A percentile compares a stretch with the other conserved stretches of the same genome.
Conservation (phyloP, 2,888 invertebrate genomes). For the Colostygia pectinataria region DNA sequence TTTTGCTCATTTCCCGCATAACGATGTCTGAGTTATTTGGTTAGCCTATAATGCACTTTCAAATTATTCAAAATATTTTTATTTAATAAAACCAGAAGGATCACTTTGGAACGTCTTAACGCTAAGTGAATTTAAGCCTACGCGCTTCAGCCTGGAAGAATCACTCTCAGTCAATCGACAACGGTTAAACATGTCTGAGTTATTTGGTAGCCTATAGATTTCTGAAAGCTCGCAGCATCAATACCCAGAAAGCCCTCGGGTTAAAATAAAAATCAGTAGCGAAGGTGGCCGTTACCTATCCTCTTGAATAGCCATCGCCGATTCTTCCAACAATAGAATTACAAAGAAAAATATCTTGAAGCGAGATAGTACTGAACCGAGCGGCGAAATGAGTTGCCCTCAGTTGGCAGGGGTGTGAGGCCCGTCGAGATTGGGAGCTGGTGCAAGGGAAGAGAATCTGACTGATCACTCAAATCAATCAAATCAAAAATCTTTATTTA, state of each 20-base stretch:
- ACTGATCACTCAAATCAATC: background rate
- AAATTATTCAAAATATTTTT: too few species aligned
- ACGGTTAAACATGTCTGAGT: too few species aligned
- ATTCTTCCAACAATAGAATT: slow-evolving; percentile 73
- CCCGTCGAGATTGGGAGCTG: slow-evolving; percentile 59
- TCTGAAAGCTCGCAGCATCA: background rate
- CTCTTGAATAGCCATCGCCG: slow-evolving; percentile 48
- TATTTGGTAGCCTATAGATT: too few species aligned
- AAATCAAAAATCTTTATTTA: too few species aligned
- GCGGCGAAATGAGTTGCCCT: slow-evolving; percentile 80
- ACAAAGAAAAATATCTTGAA: slow-evolving; percentile 78
- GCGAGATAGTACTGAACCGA: slow-evolving; percentile 72
- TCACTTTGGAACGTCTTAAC: too few species aligned
- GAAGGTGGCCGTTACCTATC: slow-evolving; percentile 29
- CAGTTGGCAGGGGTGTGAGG: slow-evolving; percentile 78
- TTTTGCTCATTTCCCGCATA: too few species aligned
- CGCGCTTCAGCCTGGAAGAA: too few species aligned
- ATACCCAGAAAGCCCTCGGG: background rate
- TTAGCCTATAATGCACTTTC: too few species aligned
- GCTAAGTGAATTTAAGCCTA: too few species aligned
- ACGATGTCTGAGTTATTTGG: too few species aligned
- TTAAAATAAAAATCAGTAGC: slow-evolving; percentile 23
- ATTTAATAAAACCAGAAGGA: too few species aligned
- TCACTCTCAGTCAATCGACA: too few species aligned
- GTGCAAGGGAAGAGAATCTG: slow-evolving; percentile 35